Conservation (phyloP, 2,888 invertebrate genomes). For the Drosophila putrida region DNA sequence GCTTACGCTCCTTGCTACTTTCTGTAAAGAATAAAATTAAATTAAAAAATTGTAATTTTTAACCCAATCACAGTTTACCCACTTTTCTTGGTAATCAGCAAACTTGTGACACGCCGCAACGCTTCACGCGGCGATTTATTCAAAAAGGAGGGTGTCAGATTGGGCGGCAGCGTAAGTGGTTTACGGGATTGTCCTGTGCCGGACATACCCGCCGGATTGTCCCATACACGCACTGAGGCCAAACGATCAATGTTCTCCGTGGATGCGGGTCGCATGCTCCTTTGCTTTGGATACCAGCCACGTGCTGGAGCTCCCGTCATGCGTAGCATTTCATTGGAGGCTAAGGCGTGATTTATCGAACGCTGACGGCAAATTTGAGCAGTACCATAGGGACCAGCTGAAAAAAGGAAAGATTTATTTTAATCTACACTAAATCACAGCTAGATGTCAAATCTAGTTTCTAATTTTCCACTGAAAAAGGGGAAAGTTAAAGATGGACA, state of each 20-base stretch:
- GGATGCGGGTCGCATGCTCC: slow-evolving; percentile 91
- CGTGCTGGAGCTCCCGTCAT: slow-evolving; percentile 93
- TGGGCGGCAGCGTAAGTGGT: slow-evolving; percentile 94
- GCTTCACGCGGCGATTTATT: slow-evolving; percentile 95
- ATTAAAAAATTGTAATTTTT: no score
- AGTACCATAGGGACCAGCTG: slow-evolving; percentile 75
- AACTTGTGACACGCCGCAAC: slow-evolving; percentile 94
- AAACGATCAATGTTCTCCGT: slow-evolving; percentile 94
- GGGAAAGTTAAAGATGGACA: no score
- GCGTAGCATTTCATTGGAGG: slow-evolving; percentile 92
- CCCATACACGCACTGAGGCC: slow-evolving; percentile 86
- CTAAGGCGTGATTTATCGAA: slow-evolving; percentile 87
- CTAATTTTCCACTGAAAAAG: no score
- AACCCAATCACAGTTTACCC: slow-evolving; percentile 10
- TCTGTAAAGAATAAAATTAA: slow-evolving; percentile 36
- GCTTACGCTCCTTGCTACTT: slow-evolving; percentile 73
- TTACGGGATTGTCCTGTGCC: slow-evolving; percentile 88
- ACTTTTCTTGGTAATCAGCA: slow-evolving; percentile 93
- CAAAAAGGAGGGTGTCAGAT: slow-evolving; percentile 95
- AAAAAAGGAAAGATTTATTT: not conserved
- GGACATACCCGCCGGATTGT: slow-evolving; percentile 84
- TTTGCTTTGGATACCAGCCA: slow-evolving; percentile 93
- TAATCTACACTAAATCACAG: no score
- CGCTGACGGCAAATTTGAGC: slow-evolving; percentile 86
- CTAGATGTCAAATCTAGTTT: no score